These are phyloP conservation scores for Mycalesis mineus DNA, from an alignment of 2,888 invertebrate species.

Conservation along the genomic window DNA sequence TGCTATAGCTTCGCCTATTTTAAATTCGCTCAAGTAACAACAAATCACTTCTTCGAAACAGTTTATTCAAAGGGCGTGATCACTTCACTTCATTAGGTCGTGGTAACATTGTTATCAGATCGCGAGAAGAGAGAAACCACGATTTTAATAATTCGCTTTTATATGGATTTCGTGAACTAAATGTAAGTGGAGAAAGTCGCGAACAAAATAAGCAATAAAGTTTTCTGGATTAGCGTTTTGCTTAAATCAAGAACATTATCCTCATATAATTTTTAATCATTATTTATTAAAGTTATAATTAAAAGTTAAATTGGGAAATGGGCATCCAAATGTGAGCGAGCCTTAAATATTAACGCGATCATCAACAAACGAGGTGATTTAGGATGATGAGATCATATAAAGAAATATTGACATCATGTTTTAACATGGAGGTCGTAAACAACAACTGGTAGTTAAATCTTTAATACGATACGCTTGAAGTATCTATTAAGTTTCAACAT, in stretches of 20 bases:
- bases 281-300: too few species aligned
- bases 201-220: neutral
- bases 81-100: conserved; percentile 30
- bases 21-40: neutral
- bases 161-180: conserved; percentile 22
- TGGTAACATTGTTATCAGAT: conserved; percentile 31
- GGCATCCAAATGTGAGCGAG: neutral
- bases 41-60: conserved; percentile 10
- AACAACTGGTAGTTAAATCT: neutral
- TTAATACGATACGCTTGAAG: neutral
- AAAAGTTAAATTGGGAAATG: neutral
- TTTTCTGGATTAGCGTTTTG: neutral
- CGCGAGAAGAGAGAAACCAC: conserved; percentile 27
- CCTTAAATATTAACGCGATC: neutral
- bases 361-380: conserved; percentile 13
- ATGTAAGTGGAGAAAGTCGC: conserved; percentile 16
- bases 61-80: conserved; percentile 21
- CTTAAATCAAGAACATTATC: neutral
- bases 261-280: neutral
- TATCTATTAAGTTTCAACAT: neutral
- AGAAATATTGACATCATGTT: conserved; percentile 26
- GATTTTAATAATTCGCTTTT: conserved; percentile 25
- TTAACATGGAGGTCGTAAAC: conserved; percentile 18
- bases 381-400: conserved; percentile 21
- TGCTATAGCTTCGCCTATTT: neutral